Evolutionary conservation across 1,140 invertebrate genomes (phyloP).

Genomic region (Camponotus vicinus): DNA sequence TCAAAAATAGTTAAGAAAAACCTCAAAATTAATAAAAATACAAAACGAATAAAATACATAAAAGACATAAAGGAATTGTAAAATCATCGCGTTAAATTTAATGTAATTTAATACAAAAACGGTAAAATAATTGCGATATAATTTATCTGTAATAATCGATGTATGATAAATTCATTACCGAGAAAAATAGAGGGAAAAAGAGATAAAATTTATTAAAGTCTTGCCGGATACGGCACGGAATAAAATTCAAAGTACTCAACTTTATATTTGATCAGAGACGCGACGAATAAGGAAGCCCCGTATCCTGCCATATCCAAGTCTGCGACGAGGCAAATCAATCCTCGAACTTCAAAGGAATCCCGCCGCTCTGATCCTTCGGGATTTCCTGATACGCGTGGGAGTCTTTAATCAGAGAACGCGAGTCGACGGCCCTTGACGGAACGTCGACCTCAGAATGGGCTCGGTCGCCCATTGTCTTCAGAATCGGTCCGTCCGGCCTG

Average conservation of each 20-base stretch:
- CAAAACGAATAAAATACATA: neutral
- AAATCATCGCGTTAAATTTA: neutral
- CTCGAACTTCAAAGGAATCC: conserved; percentile 59
- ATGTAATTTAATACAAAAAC: neutral
- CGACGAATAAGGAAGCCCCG: conserved; percentile 54
- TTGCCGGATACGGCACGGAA: conserved; percentile 6
- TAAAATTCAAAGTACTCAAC: conserved; percentile 57
- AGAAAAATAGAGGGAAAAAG: neutral
- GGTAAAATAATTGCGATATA: neutral
- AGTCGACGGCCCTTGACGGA: conserved; percentile 37
- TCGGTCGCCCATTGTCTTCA: conserved; percentile 58
- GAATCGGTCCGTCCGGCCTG: conserved; percentile 10
- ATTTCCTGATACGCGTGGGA: conserved; percentile 51
- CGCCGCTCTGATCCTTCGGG: conserved; percentile 53
- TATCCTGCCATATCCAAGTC: conserved; percentile 24
- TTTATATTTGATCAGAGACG: conserved; percentile 50
- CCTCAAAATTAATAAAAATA: neutral
- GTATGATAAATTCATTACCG: neutral
- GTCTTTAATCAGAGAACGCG: conserved; percentile 56
- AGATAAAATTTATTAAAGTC: conserved; percentile 23
- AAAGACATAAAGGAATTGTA: neutral
- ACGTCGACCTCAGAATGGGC: conserved; percentile 25
- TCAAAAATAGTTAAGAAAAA: neutral
- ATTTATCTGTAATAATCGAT: neutral
- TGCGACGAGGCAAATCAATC: conserved; percentile 55